A percentile compares a stretch with the other conserved stretches of the same genome.
Conservation (phyloP, 2,113 vertebrate genomes). For the Ranitomeya variabilis region DNA sequence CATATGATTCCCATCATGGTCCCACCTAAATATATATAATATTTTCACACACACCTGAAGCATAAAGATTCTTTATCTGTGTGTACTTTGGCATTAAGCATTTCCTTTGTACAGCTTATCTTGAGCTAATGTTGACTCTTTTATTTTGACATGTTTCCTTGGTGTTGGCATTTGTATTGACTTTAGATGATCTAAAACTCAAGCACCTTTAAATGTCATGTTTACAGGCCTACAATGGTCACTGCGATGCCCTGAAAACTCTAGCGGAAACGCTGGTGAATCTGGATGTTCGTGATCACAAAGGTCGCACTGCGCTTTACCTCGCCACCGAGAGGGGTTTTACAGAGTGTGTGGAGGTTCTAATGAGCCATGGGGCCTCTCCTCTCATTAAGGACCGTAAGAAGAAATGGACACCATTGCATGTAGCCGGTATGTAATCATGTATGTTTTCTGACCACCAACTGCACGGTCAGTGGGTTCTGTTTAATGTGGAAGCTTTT, state of each 20-base stretch:
- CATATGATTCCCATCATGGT: too few relatives aligned
- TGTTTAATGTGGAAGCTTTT: not conserved
- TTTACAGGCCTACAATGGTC: slow-evolving; percentile 89
- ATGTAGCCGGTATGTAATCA: slow-evolving; percentile 80
- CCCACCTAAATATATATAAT: too few relatives aligned
- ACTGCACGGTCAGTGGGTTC: not conserved
- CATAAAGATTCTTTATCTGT: too few relatives aligned
- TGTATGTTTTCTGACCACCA: not conserved
- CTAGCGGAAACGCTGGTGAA: slow-evolving; percentile 93
- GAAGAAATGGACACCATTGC: slow-evolving; percentile 86
- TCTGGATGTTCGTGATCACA: slow-evolving; percentile 87
- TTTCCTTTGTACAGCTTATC: too few relatives aligned
- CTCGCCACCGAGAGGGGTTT: slow-evolving; percentile 87
- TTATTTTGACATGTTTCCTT: too few relatives aligned
- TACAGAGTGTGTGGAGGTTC: slow-evolving; percentile 85
- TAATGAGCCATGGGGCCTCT: slow-evolving; percentile 87
- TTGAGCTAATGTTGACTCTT: too few relatives aligned
- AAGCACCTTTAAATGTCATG: not conserved
- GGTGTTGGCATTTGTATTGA: not conserved
- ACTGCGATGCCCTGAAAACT: slow-evolving; percentile 90
- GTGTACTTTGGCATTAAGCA: too few relatives aligned
- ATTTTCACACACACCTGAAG: too few relatives aligned
- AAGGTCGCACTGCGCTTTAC: slow-evolving; percentile 88
- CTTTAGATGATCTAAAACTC: not conserved
- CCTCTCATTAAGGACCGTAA: slow-evolving; percentile 83